Base-by-base conservation (phyloP, 2,888 invertebrate species). In the Amaurobius ferox region DNA sequence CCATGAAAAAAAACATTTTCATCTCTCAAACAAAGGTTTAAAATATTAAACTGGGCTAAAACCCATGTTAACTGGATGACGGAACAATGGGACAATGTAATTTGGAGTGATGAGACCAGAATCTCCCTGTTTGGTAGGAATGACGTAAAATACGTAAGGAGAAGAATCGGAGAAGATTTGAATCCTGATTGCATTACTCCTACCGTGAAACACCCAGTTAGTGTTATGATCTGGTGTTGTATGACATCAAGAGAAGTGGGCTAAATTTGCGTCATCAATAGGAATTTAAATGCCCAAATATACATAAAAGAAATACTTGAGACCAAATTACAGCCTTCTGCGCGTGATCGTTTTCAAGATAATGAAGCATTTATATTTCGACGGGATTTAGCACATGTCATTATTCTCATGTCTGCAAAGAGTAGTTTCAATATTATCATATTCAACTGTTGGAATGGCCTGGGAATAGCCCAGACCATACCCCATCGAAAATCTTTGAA, bases 341-440 rank as follows among this genome's bases (percentile, higher is more conserved):
- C 32, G 28, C 55, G 26, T 29, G 55, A 19, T 55, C 30, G 48
- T 72, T 72, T 61, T 30, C n/a, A 72, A 26, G 70, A 70, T 26
- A 70, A 44, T 26, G 23, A 70, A 70, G 44, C 44, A 39, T 70
- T 70, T 70, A 72, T 72, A 72, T 72, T 55, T 72, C 55, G 32
- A 30, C 55, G 55, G 29, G 72, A 72, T 55, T 72, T 19, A 35
- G 9, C 35, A 35, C 30, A 68, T 35, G 1, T n/a, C 68, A 68
- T 28, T 3, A 29, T 13, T n/a, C 35, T 68, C 16, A 2, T 68
- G 39, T 68, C 11, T 68, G 39, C 68, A 68, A 72, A 55, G 55
- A 28, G 3, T 29, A 39, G n/a, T 55, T 72, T 55, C 72, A 55
- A 55, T n/a, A 55, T 29, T 55, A 72, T 55, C 48, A 7, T 72